Percentiles rank a stretch among this genome's conserved stretches.
phyloP scores from a whole-genome alignment of 2,888 invertebrate genomes.

The Hemicrepidius hirtus region DNA sequence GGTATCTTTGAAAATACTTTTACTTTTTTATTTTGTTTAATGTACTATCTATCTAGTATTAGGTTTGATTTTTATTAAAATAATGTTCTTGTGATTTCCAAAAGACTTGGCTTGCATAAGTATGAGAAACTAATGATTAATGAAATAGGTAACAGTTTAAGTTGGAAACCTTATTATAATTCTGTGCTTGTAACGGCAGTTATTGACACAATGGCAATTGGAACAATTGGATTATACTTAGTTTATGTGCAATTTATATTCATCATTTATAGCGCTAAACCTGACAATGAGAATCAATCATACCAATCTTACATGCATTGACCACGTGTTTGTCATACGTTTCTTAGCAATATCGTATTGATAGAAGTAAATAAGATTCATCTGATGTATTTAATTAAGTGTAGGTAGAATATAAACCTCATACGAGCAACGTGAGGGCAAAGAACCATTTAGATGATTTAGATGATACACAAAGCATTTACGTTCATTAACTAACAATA shows the following conservation, averaged over 20 bases:
- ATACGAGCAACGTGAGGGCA: conserved; percentile 4
- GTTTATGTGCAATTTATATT: conserved; percentile 20
- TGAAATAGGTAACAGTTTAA: not conserved
- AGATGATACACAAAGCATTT: conserved; percentile 6
- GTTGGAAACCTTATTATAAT: conserved; percentile 3
- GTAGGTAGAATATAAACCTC: not conserved
- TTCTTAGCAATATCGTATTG: conserved; percentile 1
- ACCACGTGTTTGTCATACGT: not conserved
- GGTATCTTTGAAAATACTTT: too few species aligned
- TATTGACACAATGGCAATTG: conserved; percentile 22
- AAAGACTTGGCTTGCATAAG: too few species aligned
- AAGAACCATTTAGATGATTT: conserved; percentile 1
- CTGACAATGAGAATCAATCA: conserved; percentile 21
- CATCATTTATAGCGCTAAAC: not conserved
- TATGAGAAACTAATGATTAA: not conserved
- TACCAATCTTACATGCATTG: not conserved
- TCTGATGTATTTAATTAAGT: not conserved
- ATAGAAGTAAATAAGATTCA: not conserved
- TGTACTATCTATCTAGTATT: too few species aligned
- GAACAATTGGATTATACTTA: conserved; percentile 13
- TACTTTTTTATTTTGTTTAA: too few species aligned
- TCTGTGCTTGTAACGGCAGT: conserved; percentile 4
- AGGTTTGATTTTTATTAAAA: too few species aligned
- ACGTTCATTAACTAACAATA: conserved; percentile 23
- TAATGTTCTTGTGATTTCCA: too few species aligned